Evolutionary conservation across 1,140 invertebrate species (phyloP).

Genomic region (Drosophila virilis): DNA sequence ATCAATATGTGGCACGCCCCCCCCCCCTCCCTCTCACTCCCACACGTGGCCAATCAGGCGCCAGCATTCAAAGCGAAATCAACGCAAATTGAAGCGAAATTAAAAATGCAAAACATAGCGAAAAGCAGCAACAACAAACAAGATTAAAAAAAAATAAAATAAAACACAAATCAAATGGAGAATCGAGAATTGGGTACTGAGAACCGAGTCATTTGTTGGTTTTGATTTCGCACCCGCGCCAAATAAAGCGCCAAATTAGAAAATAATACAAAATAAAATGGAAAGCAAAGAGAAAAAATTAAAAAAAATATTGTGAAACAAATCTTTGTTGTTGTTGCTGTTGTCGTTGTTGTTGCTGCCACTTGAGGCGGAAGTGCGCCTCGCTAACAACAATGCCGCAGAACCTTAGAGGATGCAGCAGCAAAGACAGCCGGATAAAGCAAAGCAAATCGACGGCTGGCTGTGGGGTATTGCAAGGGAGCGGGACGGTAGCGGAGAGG

Average conservation of each 20-base stretch:
- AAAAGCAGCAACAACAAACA: conserved; percentile 6
- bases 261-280: conserved; percentile 55
- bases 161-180: neutral
- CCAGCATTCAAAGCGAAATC: conserved; percentile 32
- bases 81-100: conserved; percentile 44
- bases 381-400: conserved; percentile 37
- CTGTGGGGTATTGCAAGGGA: neutral
- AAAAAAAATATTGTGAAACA: conserved; percentile 45
- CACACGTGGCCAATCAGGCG: conserved; percentile 30
- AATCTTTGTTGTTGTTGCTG: conserved; percentile 7
- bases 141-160: neutral
- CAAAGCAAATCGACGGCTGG: conserved; percentile 39
- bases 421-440: conserved; percentile 48
- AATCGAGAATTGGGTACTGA: neutral
- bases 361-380: conserved; percentile 72
- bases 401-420: conserved; percentile 35
- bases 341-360: conserved; percentile 39
- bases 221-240: conserved; percentile 35
- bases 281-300: conserved; percentile 35
- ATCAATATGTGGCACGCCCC: conserved; percentile 29
- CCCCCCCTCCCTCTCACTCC: too few species aligned
- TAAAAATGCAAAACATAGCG: conserved; percentile 41
- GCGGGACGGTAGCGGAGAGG: neutral
- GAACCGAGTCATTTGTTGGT: conserved; percentile 33
- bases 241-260: conserved; percentile 80